Percentiles rank a stretch among this genome's conserved stretches.
phyloP scores from a whole-genome alignment of 2,797 vertebrate species.

The Sebastes cheni region DNA sequence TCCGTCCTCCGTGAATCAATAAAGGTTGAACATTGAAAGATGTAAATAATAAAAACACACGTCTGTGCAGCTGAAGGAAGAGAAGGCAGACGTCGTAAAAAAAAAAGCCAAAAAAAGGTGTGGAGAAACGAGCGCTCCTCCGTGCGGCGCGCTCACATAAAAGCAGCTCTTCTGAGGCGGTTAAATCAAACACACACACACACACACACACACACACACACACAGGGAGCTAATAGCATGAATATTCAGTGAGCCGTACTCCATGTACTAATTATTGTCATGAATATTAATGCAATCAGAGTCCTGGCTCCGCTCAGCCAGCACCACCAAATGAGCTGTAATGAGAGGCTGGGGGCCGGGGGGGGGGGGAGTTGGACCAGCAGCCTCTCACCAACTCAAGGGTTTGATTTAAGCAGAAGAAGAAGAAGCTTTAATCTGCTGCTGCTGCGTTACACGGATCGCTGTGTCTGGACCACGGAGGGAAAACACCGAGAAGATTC shows the following conservation, averaged over 20 bases:
- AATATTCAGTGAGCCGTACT: slow-evolving; percentile 99
- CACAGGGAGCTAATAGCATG: slow-evolving; percentile 96
- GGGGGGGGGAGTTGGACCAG: slow-evolving; percentile 58
- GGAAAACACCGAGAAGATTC: too few relatives aligned
- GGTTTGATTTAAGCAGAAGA: slow-evolving; percentile 67
- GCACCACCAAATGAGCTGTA: slow-evolving; percentile 92
- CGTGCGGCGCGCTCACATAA: too few relatives aligned
- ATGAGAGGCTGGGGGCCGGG: slow-evolving; percentile 86
- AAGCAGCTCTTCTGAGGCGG: slow-evolving; percentile 25
- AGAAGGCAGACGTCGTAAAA: too few relatives aligned
- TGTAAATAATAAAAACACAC: too few relatives aligned
- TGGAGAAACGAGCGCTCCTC: too few relatives aligned
- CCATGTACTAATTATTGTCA: slow-evolving; percentile 96
- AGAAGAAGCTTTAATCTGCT: slow-evolving; percentile 5
- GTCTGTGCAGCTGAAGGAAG: too few relatives aligned
- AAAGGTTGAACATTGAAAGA: too few relatives aligned
- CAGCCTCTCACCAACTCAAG: slow-evolving; percentile 54
- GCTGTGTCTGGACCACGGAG: too few relatives aligned
- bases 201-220: slow-evolving; percentile 70
- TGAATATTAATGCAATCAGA: slow-evolving; percentile 99
- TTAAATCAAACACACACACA: slow-evolving; percentile 37
- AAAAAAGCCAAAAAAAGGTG: too few relatives aligned
- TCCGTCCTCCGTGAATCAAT: too few relatives aligned
- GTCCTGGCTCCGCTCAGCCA: slow-evolving; percentile 88
- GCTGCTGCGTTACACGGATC: too few relatives aligned